Conservation (phyloP, 2,113 vertebrate species). For the Trochalopteron elliotii region DNA sequence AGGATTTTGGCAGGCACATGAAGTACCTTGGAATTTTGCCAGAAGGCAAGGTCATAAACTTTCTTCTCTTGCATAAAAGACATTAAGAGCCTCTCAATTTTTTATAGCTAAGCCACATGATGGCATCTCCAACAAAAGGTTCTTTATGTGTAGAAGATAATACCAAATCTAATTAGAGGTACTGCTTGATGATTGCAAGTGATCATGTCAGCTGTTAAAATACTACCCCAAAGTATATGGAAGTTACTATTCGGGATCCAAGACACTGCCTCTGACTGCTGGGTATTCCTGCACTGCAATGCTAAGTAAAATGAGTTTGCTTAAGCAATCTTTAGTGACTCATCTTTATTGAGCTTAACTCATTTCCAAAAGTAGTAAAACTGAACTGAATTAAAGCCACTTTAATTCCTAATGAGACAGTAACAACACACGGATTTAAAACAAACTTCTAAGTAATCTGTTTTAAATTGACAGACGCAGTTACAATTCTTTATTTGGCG, state of each 20-base stretch:
- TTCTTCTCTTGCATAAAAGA: not conserved
- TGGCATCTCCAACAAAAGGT: not conserved
- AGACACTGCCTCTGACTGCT: not conserved
- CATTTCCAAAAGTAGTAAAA: slow-evolving; percentile 6
- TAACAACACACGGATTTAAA: not conserved
- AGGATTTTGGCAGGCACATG: slow-evolving; percentile 39
- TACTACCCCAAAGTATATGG: not conserved
- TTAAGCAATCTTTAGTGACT: not conserved
- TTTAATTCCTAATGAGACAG: not conserved
- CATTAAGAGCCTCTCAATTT: not conserved
- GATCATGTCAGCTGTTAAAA: not conserved
- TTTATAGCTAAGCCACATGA: not conserved
- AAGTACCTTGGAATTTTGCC: not conserved
- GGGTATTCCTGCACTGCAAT: not conserved
- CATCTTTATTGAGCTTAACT: not conserved
- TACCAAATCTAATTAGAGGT: slow-evolving; percentile 15
- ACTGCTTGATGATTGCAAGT: not conserved
- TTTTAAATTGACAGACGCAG: not conserved
- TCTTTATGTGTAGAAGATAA: not conserved
- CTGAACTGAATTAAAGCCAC: not conserved
- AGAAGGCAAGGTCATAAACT: slow-evolving; percentile 22
- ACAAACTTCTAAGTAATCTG: not conserved
- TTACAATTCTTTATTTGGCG: not conserved
- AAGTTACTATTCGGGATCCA: not conserved
- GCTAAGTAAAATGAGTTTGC: not conserved